Conservation (phyloP, 2,797 vertebrate species). For the Squalus acanthias region DNA sequence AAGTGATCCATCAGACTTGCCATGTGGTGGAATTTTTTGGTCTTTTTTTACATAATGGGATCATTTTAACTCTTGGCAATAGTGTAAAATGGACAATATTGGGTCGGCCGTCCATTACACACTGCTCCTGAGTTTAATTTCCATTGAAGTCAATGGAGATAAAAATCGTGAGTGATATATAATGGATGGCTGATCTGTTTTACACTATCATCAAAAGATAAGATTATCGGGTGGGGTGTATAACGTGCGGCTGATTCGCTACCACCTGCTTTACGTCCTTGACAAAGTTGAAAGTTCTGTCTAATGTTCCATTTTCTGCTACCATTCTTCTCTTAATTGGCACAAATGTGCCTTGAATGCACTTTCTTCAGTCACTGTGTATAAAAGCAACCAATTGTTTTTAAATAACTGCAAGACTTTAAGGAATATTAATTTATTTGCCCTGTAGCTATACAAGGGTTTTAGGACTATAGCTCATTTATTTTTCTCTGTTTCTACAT, state of each 20-base stretch:
- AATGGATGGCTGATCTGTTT: background rate
- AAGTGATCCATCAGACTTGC: slow-evolving; percentile 49
- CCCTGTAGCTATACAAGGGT: background rate
- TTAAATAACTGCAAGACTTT: background rate
- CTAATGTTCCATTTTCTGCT: background rate
- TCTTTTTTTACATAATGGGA: background rate
- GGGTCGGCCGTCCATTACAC: background rate
- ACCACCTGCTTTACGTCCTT: background rate
- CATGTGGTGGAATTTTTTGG: background rate
- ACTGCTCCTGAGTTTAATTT: background rate
- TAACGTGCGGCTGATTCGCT: no score
- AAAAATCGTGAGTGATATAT: no score
- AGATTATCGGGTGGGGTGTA: background rate
- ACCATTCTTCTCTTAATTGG: background rate
- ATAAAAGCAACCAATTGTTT: slow-evolving; percentile 29
- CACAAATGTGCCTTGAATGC: background rate
- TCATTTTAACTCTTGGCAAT: background rate
- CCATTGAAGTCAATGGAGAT: background rate
- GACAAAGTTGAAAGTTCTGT: background rate
- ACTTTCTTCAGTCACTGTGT: background rate
- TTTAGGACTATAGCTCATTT: slow-evolving; percentile 12
- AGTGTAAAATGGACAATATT: background rate
- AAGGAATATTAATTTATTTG: slow-evolving; percentile 23
- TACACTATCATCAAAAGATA: background rate
- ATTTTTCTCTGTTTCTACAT: slow-evolving; percentile 8